Conservation (phyloP, 2,888 invertebrate species). For the Athalia rosae region DNA sequence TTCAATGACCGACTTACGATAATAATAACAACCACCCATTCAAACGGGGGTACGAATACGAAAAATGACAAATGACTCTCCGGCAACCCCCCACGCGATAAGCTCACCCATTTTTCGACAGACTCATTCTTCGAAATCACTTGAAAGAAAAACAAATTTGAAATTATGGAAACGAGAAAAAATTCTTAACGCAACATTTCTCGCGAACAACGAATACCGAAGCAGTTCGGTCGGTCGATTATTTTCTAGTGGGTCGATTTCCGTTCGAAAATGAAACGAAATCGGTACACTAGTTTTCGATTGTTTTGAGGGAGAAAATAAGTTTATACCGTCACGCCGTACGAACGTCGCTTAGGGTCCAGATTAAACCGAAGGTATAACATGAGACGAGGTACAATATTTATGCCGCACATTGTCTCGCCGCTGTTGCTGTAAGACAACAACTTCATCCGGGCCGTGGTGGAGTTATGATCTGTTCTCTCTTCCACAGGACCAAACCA, state of each 20-base stretch:
- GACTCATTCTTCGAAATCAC: background rate
- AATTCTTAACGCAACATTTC: no score
- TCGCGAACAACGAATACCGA: no score
- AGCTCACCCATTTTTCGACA: background rate
- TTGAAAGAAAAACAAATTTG: background rate
- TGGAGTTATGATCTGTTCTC: slow-evolving; percentile 48
- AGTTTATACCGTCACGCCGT: slow-evolving; percentile 3
- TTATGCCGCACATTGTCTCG: slow-evolving; percentile 72
- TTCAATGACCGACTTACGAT: slow-evolving; percentile 37
- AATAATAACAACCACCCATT: background rate
- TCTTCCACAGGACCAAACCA: slow-evolving; percentile 20
- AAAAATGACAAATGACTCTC: slow-evolving; percentile 36
- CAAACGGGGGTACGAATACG: background rate
- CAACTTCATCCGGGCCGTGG: slow-evolving; percentile 70
- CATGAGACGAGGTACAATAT: slow-evolving; percentile 69
- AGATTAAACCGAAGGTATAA: slow-evolving; percentile 56
- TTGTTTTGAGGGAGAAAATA: no score
- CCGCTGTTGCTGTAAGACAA: slow-evolving; percentile 62
- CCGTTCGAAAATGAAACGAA: no score
- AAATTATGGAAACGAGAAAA: no score
- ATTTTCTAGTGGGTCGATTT: no score
- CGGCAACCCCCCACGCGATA: background rate
- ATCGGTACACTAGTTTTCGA: no score
- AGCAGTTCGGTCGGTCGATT: no score
- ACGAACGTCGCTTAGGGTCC: slow-evolving; percentile 42